Evolutionary conservation across 2,888 invertebrate species (phyloP).

Genomic region (Lapara coniferarum): DNA sequence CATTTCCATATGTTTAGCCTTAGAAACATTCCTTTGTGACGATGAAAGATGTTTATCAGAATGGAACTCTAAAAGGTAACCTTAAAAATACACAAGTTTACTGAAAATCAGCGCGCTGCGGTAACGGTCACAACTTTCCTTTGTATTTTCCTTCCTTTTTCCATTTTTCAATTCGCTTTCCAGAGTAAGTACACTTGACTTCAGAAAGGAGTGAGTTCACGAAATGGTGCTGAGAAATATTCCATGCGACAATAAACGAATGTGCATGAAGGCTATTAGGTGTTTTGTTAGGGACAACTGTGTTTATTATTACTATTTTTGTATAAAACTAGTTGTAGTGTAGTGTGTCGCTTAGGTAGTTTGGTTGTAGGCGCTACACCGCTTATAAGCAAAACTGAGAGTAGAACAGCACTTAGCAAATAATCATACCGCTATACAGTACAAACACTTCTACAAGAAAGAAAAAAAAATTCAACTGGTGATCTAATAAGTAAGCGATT

Average conservation of each 20-base stretch:
- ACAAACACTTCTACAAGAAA: too few relatives aligned
- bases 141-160: conserved; percentile 16
- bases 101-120: conserved; percentile 9
- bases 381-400: too few relatives aligned
- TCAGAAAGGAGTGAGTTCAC: conserved; percentile 36
- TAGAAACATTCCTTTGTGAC: conserved; percentile 1
- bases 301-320: too few relatives aligned
- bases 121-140: conserved; percentile 13
- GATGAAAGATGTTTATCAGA: background rate
- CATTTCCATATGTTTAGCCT: background rate
- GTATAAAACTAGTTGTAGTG: too few relatives aligned
- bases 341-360: too few relatives aligned
- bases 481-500: too few relatives aligned
- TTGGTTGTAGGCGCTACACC: too few relatives aligned
- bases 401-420: too few relatives aligned
- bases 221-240: conserved; percentile 42
- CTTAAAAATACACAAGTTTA: conserved; percentile 21
- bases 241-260: conserved; percentile 5
- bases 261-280: background rate
- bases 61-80: background rate
- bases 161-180: conserved; percentile 16
- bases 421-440: too few relatives aligned
- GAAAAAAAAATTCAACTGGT: too few relatives aligned
- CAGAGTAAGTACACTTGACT: conserved; percentile 10
- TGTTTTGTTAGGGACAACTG: too few relatives aligned